Conservation (phyloP, 2,888 invertebrate genomes). For the Idaea aversata region DNA sequence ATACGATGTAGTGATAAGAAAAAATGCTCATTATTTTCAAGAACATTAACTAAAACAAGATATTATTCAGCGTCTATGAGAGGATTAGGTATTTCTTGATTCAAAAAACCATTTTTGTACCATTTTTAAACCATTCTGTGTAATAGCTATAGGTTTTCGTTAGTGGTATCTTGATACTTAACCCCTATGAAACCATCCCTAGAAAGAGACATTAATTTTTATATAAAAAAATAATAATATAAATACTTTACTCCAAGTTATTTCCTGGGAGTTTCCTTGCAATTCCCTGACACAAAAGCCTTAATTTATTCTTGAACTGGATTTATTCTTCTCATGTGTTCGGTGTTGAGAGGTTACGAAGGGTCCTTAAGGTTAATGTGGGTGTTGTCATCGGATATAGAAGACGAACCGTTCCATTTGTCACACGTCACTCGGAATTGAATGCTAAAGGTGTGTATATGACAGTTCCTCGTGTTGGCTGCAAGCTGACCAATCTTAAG, state of each 20-base stretch:
- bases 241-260: background rate
- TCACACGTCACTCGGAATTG: constrained; percentile 65
- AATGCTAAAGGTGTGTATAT: constrained; percentile 52
- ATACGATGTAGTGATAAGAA: too few species aligned
- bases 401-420: constrained; percentile 67
- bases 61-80: too few species aligned
- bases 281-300: constrained; percentile 68
- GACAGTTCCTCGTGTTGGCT: constrained; percentile 4
- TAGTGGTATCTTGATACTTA: too few species aligned
- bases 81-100: too few species aligned
- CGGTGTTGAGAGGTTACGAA: constrained; percentile 60
- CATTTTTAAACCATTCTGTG: too few species aligned
- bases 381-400: constrained; percentile 75
- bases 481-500: background rate
- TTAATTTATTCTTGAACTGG: constrained; percentile 76
- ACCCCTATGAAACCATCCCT: too few species aligned
- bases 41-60: too few species aligned
- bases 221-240: background rate
- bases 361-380: constrained; percentile 73
- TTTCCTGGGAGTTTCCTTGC: constrained; percentile 21
- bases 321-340: constrained; percentile 68
- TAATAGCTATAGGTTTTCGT: too few species aligned
- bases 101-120: too few species aligned
- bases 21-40: too few species aligned
- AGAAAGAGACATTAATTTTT: too few species aligned